Evolutionary conservation across 92 coral and sea anemone species (phyloP).

Genomic region (Porites divaricata): DNA sequence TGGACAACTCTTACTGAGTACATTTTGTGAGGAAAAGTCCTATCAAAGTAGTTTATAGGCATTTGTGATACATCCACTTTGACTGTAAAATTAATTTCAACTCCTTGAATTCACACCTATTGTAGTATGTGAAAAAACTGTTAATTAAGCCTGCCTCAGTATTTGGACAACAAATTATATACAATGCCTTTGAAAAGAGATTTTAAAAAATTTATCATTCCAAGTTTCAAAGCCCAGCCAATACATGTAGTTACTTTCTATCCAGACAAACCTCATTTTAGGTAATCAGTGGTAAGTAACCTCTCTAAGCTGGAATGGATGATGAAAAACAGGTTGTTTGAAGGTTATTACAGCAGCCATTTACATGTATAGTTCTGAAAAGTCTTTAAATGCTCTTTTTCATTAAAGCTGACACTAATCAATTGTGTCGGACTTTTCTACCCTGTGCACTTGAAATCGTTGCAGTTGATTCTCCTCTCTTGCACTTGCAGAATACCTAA

Average conservation of each 20-base stretch:
- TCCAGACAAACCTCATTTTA: too few relatives aligned
- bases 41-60: constrained; percentile 2
- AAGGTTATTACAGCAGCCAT: too few relatives aligned
- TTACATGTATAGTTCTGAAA: too few relatives aligned
- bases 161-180: neutral
- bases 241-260: neutral
- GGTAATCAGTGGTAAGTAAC: too few relatives aligned
- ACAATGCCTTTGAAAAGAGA: neutral
- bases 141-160: too few relatives aligned
- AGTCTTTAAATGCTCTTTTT: neutral
- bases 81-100: too few relatives aligned
- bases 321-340: too few relatives aligned
- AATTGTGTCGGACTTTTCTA: neutral
- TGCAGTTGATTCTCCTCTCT: too few relatives aligned
- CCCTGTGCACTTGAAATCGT: too few relatives aligned
- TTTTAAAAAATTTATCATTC: neutral
- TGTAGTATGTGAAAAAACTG: too few relatives aligned
- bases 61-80: neutral
- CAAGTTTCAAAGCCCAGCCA: constrained; percentile 7
- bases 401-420: neutral
- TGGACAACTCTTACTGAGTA: neutral
- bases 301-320: too few relatives aligned
- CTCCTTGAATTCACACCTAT: too few relatives aligned
- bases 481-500: neutral
- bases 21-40: neutral